Evolutionary conservation across 2,113 vertebrate genomes (phyloP).

Genomic region (Hylia prasina): DNA sequence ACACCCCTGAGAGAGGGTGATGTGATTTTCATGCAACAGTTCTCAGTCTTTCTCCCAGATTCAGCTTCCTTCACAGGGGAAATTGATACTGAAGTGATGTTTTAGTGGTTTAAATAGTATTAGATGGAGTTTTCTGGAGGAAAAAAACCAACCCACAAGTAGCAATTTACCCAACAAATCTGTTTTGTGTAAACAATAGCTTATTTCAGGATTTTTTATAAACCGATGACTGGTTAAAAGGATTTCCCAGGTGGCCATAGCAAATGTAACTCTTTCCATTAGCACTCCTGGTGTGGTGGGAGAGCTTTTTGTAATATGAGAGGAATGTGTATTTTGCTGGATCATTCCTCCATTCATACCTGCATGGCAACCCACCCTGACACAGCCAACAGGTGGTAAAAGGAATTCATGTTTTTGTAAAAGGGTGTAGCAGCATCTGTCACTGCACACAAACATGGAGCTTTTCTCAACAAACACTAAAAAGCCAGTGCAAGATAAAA

Average conservation of each 20-base stretch:
- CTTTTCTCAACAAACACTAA: neutral
- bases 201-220: slow-evolving; percentile 3
- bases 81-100: neutral
- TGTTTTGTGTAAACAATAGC: neutral
- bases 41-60: neutral
- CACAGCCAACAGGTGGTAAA: neutral
- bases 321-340: neutral
- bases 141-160: neutral
- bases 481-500: neutral
- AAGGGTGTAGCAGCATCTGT: neutral
- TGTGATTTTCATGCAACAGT: neutral
- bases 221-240: neutral
- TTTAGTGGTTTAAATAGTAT: slow-evolving; percentile 17
- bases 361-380: neutral
- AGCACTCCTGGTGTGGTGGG: neutral
- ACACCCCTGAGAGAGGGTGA: neutral
- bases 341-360: neutral
- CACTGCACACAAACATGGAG: neutral
- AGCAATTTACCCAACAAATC: neutral
- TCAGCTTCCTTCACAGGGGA: neutral
- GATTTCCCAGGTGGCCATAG: neutral
- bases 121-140: neutral
- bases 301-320: neutral
- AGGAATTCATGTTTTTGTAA: neutral
- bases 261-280: neutral